A percentile compares a stretch with the other conserved stretches of the same genome.
These are phyloP conservation scores for Notothenia coriiceps DNA, from an alignment of 2,113 vertebrate species.

Conservation along the genomic window DNA sequence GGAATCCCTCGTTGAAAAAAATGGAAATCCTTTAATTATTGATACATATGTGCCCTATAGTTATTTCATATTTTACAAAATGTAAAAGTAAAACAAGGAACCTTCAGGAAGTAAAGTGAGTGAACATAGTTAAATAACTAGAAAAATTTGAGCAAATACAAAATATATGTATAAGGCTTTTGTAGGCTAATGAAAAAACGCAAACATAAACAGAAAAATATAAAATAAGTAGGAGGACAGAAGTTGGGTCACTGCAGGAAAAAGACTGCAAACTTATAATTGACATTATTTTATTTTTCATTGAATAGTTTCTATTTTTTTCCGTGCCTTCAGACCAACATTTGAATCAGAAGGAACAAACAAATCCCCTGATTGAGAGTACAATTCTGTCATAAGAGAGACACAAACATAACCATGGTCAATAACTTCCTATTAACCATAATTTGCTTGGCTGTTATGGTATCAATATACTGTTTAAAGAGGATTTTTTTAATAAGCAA, in stretches of 20 bases:
- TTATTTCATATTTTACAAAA: not conserved
- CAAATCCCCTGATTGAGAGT: slow-evolving; percentile 80
- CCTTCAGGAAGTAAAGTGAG: not conserved
- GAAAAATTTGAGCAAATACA: not conserved
- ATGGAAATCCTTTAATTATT: not conserved
- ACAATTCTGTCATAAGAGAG: slow-evolving; percentile 80
- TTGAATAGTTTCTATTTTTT: slow-evolving; percentile 81
- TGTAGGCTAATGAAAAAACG: not conserved
- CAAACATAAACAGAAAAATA: slow-evolving; percentile 1
- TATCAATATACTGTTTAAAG: slow-evolving; percentile 83
- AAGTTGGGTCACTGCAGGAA: slow-evolving; percentile 41
- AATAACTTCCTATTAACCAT: slow-evolving; percentile 73
- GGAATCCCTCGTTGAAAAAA: not conserved
- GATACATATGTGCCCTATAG: too few relatives aligned
- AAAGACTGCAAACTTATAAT: slow-evolving; percentile 62
- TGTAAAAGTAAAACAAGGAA: slow-evolving; percentile 12
- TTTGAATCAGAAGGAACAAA: slow-evolving; percentile 84
- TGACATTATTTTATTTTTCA: slow-evolving; percentile 85
- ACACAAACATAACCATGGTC: slow-evolving; percentile 76
- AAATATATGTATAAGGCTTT: not conserved
- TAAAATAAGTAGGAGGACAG: not conserved
- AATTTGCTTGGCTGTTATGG: slow-evolving; percentile 80
- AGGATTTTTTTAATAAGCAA: slow-evolving; percentile 81
- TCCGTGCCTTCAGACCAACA: slow-evolving; percentile 81
- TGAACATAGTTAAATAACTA: not conserved